These are phyloP conservation scores for Alca torda DNA, from an alignment of 2,797 vertebrate genomes.

Conservation along the genomic window DNA sequence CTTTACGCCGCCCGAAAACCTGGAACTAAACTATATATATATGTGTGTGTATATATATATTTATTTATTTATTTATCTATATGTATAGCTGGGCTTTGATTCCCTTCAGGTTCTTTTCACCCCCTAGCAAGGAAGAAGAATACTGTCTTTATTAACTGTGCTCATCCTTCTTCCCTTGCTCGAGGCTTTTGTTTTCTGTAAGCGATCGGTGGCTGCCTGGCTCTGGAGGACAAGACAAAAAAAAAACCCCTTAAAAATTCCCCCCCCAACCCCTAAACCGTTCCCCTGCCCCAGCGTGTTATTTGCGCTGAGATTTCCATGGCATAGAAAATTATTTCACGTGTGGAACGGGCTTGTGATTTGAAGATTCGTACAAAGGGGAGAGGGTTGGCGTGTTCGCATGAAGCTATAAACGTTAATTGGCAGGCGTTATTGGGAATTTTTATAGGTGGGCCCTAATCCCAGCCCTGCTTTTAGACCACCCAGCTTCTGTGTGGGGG, in stretches of 20 bases:
- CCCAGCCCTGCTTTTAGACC: constrained; percentile 27
- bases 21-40: background rate
- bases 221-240: background rate
- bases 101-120: background rate
- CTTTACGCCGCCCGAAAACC: too few species aligned
- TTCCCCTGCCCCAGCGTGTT: background rate
- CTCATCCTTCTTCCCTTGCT: background rate
- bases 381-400: background rate
- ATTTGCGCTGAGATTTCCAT: background rate
- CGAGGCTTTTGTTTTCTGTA: background rate
- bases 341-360: accelerated
- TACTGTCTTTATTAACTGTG: background rate
- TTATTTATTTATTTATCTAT: too few species aligned
- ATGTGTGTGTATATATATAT: accelerated
- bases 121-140: background rate
- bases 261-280: background rate
- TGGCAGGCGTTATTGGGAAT: background rate
- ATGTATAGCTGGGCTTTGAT: accelerated
- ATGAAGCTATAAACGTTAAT: background rate
- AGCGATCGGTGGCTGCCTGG: background rate
- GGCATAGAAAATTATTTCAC: background rate
- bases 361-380: background rate
- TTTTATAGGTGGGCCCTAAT: background rate
- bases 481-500: constrained; percentile 32
- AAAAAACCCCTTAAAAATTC: background rate